Base-by-base conservation (phyloP, 1,140 invertebrate genomes). In the Harlomillsia oculata region DNA sequence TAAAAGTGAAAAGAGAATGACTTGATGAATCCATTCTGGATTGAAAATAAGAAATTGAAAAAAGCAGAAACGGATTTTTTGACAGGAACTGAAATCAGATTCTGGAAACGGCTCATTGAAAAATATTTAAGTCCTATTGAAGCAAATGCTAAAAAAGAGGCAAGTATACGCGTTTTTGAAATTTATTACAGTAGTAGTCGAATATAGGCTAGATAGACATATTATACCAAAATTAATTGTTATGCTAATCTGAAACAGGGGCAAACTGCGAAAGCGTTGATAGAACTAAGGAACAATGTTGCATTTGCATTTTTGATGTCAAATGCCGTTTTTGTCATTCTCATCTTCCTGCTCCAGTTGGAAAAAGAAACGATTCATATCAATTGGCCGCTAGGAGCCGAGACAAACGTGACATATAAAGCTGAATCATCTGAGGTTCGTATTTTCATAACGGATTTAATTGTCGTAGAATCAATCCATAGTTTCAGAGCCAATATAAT, bases 221-320 rank as follows among this genome's bases (percentile, higher is more conserved):
- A 56, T 11, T n/a, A 25, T 36, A 30, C n/a, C 5, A 37, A 20
- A 21, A 26, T 34, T 9, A 41, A 25, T 37, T 20, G 18, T 39
- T 48, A 1, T 26, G 57, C 53, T 56, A 54, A 41, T 60, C 43
- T 45, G 25, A 6, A 14, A 2, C 53, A 82, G 75, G 70, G 72
- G 63, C 72, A 76, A 65, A 77, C 83, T 58, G 72, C 72, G 1
- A 69, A 75, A 37, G 79, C 80, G 21, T 70, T 89, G 26, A 78
- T 76, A 49, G 76, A 80, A 29, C 70, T 88, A 16, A 74, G 85
- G 13, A 82, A 89, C 68, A 80, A 83, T 63, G 77, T 78, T 53
- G 77, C 84, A 1, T 83, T 87, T 64, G 82, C 82, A 37, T 90
- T 89, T 69, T 82, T 86, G 44, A 89, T 89, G 81, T 71, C 89